Evolutionary conservation across 1,140 invertebrate species (phyloP).

Genomic region (Nilaparvata lugens): DNA sequence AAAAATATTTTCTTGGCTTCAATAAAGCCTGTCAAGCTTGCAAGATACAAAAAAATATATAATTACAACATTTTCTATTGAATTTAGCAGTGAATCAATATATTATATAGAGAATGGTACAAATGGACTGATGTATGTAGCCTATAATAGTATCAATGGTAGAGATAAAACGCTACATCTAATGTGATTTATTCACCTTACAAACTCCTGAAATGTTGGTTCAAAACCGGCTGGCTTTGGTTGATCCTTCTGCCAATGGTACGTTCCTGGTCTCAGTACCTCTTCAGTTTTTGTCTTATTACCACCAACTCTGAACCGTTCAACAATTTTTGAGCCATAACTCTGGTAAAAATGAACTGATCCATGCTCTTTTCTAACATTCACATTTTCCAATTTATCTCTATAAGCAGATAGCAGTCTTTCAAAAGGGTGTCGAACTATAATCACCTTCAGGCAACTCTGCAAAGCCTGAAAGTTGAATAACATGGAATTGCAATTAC

Average conservation of each 20-base stretch:
- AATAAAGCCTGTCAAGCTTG: too few relatives aligned
- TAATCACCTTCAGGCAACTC: slow-evolving; percentile 38
- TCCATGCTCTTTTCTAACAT: slow-evolving; percentile 69
- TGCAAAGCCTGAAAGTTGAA: slow-evolving; percentile 21
- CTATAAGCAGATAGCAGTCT: slow-evolving; percentile 82
- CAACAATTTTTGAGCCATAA: slow-evolving; percentile 43
- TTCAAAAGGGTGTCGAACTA: slow-evolving; percentile 83
- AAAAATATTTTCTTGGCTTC: too few relatives aligned
- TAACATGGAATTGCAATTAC: too few relatives aligned
- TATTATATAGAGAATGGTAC: too few relatives aligned
- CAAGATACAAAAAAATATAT: too few relatives aligned
- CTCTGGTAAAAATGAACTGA: slow-evolving; percentile 62
- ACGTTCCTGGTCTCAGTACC: slow-evolving; percentile 5
- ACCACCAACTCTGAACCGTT: slow-evolving; percentile 14
- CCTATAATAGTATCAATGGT: too few relatives aligned
- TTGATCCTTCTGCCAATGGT: neutral
- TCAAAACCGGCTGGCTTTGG: slow-evolving; percentile 36
- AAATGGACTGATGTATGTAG: too few relatives aligned
- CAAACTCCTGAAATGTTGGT: slow-evolving; percentile 55
- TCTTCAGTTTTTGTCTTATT: slow-evolving; percentile 6
- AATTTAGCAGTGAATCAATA: too few relatives aligned
- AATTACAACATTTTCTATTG: too few relatives aligned
- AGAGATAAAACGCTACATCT: too few relatives aligned
- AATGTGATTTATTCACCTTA: too few relatives aligned
- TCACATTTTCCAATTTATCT: slow-evolving; percentile 76